Evolutionary conservation across 2,797 vertebrate genomes (phyloP).

Genomic region (Acipenser oxyrinchus): DNA sequence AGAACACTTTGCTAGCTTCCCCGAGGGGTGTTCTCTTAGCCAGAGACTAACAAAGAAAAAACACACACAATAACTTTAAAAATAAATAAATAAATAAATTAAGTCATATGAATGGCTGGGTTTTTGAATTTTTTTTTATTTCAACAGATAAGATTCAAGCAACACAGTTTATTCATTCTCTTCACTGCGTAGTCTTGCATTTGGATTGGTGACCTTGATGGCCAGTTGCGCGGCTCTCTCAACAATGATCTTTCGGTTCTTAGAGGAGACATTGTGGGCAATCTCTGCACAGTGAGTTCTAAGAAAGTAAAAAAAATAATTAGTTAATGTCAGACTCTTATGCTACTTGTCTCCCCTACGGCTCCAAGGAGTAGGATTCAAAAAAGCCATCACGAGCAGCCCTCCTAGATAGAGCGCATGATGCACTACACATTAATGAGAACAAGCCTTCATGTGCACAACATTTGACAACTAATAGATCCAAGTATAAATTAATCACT

Average conservation of each 20-base stretch:
- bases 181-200: conserved; percentile 93
- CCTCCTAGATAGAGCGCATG: too few relatives aligned
- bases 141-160: conserved; percentile 39
- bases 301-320: background rate
- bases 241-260: conserved; percentile 94
- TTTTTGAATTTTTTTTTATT: conserved; percentile 45
- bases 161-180: conserved; percentile 80
- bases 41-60: too few relatives aligned
- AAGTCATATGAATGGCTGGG: too few relatives aligned
- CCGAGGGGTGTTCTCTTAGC: too few relatives aligned
- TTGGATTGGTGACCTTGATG: conserved; percentile 96
- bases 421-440: too few relatives aligned
- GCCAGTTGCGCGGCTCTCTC: conserved; percentile 93
- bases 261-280: conserved; percentile 96
- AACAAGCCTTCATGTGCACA: too few relatives aligned
- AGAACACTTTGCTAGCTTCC: too few relatives aligned
- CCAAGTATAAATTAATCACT: background rate
- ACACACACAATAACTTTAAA: too few relatives aligned
- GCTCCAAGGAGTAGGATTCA: too few relatives aligned
- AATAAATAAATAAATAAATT: too few relatives aligned
- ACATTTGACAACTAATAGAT: background rate
- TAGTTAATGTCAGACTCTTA: background rate
- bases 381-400: too few relatives aligned
- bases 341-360: background rate
- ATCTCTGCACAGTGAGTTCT: conserved; percentile 96